Conservation (phyloP, 2,888 invertebrate species). For the Melitaea athalia region DNA sequence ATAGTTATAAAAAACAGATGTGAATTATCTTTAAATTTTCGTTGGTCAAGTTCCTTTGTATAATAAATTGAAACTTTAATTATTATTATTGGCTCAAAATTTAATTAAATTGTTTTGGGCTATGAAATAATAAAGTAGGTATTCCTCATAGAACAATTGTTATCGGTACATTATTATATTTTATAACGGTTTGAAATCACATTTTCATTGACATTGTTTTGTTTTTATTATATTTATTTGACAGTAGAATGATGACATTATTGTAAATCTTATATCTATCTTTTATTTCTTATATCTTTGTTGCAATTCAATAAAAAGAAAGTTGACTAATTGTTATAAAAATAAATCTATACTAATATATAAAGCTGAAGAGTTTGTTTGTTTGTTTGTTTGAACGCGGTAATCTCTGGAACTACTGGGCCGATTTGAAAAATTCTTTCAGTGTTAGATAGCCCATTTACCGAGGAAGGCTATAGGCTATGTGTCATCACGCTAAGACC, state of each 20-base stretch:
- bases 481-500: too few relatives aligned
- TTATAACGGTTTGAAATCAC: slow-evolving; percentile 51
- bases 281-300: too few relatives aligned
- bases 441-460: too few relatives aligned
- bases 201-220: slow-evolving; percentile 34
- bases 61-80: neutral
- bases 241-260: slow-evolving; percentile 6
- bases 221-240: slow-evolving; percentile 15
- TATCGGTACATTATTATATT: slow-evolving; percentile 1
- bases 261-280: neutral
- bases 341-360: too few relatives aligned
- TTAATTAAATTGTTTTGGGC: neutral
- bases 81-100: too few relatives aligned
- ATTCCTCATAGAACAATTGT: neutral
- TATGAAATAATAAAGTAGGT: neutral
- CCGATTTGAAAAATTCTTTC: too few relatives aligned
- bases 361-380: too few relatives aligned
- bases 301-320: too few relatives aligned
- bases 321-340: too few relatives aligned
- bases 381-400: too few relatives aligned
- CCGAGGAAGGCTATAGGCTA: too few relatives aligned
- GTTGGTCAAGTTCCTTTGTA: slow-evolving; percentile 9
- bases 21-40: neutral
- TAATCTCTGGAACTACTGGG: too few relatives aligned
- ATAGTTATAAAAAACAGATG: neutral